Percentiles rank a stretch among this genome's conserved stretches.
phyloP scores from a whole-genome alignment of 2,888 invertebrate species.

The Oconnorella tubifera region DNA sequence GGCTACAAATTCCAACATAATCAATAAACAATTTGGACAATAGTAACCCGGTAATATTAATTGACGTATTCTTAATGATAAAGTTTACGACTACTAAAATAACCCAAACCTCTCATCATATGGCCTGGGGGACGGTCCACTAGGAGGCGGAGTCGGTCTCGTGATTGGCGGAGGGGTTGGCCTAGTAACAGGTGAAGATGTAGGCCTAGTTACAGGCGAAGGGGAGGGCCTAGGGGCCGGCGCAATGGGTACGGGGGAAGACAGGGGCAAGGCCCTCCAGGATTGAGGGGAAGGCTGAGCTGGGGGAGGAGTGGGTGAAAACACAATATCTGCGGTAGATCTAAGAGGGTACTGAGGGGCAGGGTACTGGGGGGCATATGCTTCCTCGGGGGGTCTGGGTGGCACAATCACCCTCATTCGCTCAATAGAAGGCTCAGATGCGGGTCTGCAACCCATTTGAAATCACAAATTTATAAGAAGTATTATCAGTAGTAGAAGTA shows the following conservation, averaged over 20 bases:
- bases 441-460: not conserved
- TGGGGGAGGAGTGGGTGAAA: constrained; percentile 24
- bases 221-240: constrained; percentile 10
- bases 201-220: not conserved
- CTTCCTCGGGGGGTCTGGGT: not conserved
- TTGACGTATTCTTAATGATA: too few species aligned
- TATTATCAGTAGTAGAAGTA: too few species aligned
- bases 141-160: not conserved
- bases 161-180: constrained; percentile 3
- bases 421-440: constrained; percentile 1
- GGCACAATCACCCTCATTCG: not conserved
- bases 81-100: too few species aligned
- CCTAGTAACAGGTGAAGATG: constrained; percentile 8
- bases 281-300: constrained; percentile 8
- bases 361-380: not conserved
- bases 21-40: too few species aligned
- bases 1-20: too few species aligned
- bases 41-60: too few species aligned
- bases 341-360: not conserved
- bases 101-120: too few species aligned
- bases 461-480: too few species aligned
- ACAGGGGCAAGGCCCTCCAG: constrained; percentile 7
- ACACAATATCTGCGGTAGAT: constrained; percentile 25
- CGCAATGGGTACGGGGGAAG: not conserved
- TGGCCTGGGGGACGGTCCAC: too few species aligned